Evolutionary conservation across 2,888 invertebrate species (phyloP).

Genomic region (Agriopis leucophaearia): DNA sequence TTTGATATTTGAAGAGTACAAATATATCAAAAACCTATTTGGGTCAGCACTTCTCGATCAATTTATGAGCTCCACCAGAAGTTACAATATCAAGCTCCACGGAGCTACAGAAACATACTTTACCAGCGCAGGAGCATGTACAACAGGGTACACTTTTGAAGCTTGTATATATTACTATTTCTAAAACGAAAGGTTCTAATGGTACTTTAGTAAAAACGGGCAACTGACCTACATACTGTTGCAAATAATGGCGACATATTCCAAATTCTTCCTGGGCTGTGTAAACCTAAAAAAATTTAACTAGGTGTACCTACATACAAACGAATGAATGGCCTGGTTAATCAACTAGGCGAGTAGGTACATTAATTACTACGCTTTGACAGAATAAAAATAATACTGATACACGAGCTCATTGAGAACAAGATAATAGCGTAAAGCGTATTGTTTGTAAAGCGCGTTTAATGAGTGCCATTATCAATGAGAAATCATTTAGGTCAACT

Average conservation of each 20-base stretch:
- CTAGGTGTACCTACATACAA: too few species aligned
- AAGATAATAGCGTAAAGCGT: constrained; percentile 39
- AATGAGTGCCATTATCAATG: constrained; percentile 47
- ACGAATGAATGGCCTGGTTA: too few species aligned
- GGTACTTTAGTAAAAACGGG: constrained; percentile 11
- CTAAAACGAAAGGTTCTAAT: not conserved
- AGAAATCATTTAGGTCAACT: constrained; percentile 52
- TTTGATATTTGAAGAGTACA: constrained; percentile 12
- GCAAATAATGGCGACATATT: constrained; percentile 2
- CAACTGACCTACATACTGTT: constrained; percentile 29
- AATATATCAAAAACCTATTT: constrained; percentile 10
- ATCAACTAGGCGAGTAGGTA: not conserved
- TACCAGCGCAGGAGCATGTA: too few species aligned
- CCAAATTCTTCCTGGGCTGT: constrained; percentile 23
- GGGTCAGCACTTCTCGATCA: constrained; percentile 4
- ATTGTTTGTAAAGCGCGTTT: constrained; percentile 43
- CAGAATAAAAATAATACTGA: constrained; percentile 21
- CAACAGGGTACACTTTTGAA: too few species aligned
- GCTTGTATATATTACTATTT: too few species aligned
- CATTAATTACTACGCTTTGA: not conserved
- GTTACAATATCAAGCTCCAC: not conserved
- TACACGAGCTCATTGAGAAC: constrained; percentile 27
- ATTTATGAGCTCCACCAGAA: not conserved
- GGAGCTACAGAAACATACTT: too few species aligned
- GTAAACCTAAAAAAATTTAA: not conserved